phyloP scores from a whole-genome alignment of 2,888 invertebrate species.

The Steinernema scapterisci region DNA sequence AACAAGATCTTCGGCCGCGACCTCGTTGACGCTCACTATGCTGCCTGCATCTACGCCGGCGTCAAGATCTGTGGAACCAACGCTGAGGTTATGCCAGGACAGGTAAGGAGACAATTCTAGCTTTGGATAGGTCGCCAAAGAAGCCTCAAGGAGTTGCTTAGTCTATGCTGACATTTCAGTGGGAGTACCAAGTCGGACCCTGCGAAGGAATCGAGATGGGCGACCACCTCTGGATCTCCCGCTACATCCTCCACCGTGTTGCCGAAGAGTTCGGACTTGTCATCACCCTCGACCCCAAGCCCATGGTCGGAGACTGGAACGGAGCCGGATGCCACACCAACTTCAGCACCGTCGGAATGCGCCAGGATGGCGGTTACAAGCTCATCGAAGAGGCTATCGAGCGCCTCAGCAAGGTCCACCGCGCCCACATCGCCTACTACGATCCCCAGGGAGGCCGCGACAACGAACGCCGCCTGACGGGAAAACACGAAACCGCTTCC shows the following conservation, averaged over 20 bases:
- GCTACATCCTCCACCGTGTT: conserved; percentile 70
- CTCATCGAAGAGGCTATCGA: conserved; percentile 93
- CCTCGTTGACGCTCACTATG: conserved; percentile 91
- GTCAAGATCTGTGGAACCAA: conserved; percentile 89
- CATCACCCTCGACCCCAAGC: conserved; percentile 70
- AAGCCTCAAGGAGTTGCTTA: no score
- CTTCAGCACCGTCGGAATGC: conserved; percentile 89
- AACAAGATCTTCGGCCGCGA: conserved; percentile 91
- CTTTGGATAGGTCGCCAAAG: no score
- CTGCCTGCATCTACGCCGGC: conserved; percentile 89
- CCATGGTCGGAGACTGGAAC: conserved; percentile 78
- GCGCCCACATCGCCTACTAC: conserved; percentile 90
- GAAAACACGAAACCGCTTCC: conserved; percentile 90
- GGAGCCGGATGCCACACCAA: conserved; percentile 92
- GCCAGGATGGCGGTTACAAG: conserved; percentile 78
- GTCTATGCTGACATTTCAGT: conserved; percentile 44
- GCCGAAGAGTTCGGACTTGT: conserved; percentile 71
- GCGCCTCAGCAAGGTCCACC: conserved; percentile 86
- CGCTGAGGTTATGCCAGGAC: conserved; percentile 84
- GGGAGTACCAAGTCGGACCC: conserved; percentile 70
- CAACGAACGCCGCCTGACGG: conserved; percentile 90
- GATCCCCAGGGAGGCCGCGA: conserved; percentile 88
- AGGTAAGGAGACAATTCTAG: conserved; percentile 68
- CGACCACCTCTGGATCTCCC: conserved; percentile 70
- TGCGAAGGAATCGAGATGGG: conserved; percentile 71